Percentiles rank a stretch among this genome's conserved stretches.
These are phyloP conservation scores for Oreotrochilus melanogaster DNA, from an alignment of 2,113 vertebrate genomes.

Conservation along the genomic window DNA sequence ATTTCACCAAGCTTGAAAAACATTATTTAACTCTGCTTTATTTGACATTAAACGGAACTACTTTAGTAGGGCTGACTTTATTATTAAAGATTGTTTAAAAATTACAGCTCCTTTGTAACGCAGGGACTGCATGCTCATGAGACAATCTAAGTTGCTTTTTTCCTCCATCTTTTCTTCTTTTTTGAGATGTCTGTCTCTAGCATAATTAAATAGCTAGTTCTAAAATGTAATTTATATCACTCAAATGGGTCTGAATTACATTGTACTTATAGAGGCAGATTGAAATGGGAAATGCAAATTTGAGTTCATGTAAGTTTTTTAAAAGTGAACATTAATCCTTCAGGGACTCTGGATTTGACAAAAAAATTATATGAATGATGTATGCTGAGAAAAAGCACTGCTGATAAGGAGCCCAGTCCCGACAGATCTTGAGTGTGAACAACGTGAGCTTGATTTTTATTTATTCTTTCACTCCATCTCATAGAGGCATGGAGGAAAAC, in stretches of 20 bases:
- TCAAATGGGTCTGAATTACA: slow-evolving; percentile 20
- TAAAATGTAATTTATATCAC: slow-evolving; percentile 62
- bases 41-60: neutral
- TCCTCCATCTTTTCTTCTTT: neutral
- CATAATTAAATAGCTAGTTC: slow-evolving; percentile 36
- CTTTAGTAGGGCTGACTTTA: neutral
- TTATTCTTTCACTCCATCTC: neutral
- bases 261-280: neutral
- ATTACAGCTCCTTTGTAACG: neutral
- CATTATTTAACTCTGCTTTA: neutral
- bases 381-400: neutral
- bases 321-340: slow-evolving; percentile 32
- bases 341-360: slow-evolving; percentile 8
- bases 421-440: neutral
- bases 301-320: slow-evolving; percentile 33
- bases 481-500: neutral
- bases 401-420: neutral
- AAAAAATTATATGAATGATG: slow-evolving; percentile 2
- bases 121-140: neutral
- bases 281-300: slow-evolving; percentile 48
- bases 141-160: neutral
- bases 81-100: slow-evolving; percentile 13
- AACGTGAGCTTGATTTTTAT: neutral
- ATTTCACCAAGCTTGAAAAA: neutral
- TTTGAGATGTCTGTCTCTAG: neutral